phyloP scores from a whole-genome alignment of 92 coral and sea anemone species.

The Actinernus sp. region DNA sequence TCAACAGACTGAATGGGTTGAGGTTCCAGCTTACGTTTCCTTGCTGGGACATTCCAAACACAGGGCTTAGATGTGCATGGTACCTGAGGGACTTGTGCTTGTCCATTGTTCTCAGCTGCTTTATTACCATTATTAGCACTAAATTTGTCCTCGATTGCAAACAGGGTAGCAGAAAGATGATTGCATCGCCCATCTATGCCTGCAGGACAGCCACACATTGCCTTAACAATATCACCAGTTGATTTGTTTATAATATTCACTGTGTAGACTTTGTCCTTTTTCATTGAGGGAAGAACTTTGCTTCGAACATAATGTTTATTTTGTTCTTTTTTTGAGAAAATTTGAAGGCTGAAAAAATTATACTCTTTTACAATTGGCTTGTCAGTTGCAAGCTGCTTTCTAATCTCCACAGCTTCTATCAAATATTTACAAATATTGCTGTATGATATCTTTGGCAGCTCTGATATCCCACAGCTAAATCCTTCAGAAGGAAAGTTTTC shows the following conservation, averaged over 20 bases:
- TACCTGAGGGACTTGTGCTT: conserved; percentile 3
- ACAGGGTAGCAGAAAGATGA: conserved; percentile 59
- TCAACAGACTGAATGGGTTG: conserved; percentile 43
- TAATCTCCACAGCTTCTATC: conserved; percentile 52
- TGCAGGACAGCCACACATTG: conserved; percentile 62
- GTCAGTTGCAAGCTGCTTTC: conserved; percentile 47
- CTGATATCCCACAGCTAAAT: conserved; percentile 20
- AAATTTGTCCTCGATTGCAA: conserved; percentile 8
- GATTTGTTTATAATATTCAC: conserved; percentile 16
- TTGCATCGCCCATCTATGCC: conserved; percentile 67
- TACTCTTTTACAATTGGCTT: conserved; percentile 65
- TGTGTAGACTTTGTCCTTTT: conserved; percentile 16
- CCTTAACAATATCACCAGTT: conserved; percentile 47
- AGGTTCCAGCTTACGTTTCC: conserved; percentile 48
- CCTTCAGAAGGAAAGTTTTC: conserved; percentile 51
- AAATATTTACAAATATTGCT: conserved; percentile 40
- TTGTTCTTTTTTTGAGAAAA: conserved; percentile 24
- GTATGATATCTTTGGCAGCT: conserved; percentile 32
- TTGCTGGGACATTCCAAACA: conserved; percentile 39
- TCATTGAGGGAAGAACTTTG: conserved; percentile 31
- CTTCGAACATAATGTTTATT: conserved; percentile 17
- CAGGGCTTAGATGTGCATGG: conserved; percentile 48
- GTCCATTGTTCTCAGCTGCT: no score
- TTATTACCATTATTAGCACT: no score
- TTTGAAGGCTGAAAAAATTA: conserved; percentile 45